phyloP scores from a whole-genome alignment of 2,113 vertebrate genomes.

The Xenopus borealis region DNA sequence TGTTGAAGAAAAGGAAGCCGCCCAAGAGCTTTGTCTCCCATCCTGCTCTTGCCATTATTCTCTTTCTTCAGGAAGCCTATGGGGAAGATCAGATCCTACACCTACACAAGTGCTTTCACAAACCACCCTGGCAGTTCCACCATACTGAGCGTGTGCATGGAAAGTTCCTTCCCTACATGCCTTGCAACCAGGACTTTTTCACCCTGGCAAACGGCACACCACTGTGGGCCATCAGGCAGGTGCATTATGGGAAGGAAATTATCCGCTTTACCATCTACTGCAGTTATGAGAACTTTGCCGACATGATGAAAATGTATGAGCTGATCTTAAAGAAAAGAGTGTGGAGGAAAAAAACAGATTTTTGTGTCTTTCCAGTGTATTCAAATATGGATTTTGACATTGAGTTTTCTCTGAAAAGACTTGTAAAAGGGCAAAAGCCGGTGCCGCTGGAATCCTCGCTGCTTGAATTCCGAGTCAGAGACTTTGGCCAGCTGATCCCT shows the following conservation, averaged over 20 bases:
- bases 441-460: slow-evolving; percentile 72
- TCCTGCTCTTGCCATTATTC: slow-evolving; percentile 78
- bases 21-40: slow-evolving; percentile 53
- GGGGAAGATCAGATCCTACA: slow-evolving; percentile 76
- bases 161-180: slow-evolving; percentile 73
- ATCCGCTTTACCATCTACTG: slow-evolving; percentile 89
- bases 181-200: slow-evolving; percentile 89
- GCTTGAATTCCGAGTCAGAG: slow-evolving; percentile 87
- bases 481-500: slow-evolving; percentile 81
- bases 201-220: slow-evolving; percentile 79
- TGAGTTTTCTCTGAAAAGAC: slow-evolving; percentile 87
- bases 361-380: slow-evolving; percentile 87
- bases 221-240: slow-evolving; percentile 85
- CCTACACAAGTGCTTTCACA: slow-evolving; percentile 73
- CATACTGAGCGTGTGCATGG: slow-evolving; percentile 83
- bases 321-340: slow-evolving; percentile 74
- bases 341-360: slow-evolving; percentile 76
- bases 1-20: slow-evolving; percentile 41
- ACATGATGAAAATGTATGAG: slow-evolving; percentile 81
- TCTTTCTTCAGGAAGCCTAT: slow-evolving; percentile 84
- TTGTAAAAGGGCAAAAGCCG: slow-evolving; percentile 72
- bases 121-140: slow-evolving; percentile 84
- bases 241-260: slow-evolving; percentile 84
- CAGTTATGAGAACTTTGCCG: slow-evolving; percentile 73
- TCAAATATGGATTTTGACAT: slow-evolving; percentile 84